These are phyloP conservation scores for Antedon bifida DNA, from an alignment of 35 echinoderm and acorn worm species.

Conservation along the genomic window DNA sequence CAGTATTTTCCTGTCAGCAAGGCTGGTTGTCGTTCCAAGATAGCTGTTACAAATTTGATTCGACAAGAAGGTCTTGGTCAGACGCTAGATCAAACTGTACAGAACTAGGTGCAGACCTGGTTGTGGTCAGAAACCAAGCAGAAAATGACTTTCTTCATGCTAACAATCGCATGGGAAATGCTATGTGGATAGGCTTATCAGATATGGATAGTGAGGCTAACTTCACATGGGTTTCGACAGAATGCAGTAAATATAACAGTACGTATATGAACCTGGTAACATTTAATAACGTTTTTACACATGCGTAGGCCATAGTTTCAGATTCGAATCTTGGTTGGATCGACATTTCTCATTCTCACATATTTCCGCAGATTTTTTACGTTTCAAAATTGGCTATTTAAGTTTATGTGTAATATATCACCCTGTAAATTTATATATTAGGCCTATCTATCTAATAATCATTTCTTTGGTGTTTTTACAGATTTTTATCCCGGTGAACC, in stretches of 20 bases:
- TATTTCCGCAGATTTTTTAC: too few relatives aligned
- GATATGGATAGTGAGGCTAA: background rate
- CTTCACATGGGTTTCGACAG: background rate
- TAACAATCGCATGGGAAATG: background rate
- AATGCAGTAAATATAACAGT: background rate
- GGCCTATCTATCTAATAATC: too few relatives aligned
- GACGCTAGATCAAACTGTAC: background rate
- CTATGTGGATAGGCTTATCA: background rate
- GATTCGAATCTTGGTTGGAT: too few relatives aligned
- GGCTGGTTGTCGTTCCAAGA: background rate
- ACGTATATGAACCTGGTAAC: background rate
- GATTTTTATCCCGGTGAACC: too few relatives aligned
- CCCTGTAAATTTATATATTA: too few relatives aligned
- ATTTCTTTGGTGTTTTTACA: too few relatives aligned
- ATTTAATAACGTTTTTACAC: too few relatives aligned
- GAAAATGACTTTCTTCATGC: background rate
- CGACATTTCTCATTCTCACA: too few relatives aligned
- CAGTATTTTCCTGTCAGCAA: background rate
- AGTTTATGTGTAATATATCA: too few relatives aligned
- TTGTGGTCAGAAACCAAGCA: background rate
- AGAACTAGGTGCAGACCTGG: background rate
- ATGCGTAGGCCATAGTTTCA: too few relatives aligned
- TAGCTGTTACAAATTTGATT: background rate
- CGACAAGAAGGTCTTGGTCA: background rate
- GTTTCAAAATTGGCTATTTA: too few relatives aligned